Evolutionary conservation across 2,797 vertebrate genomes (phyloP).

Genomic region (Sebastes jordani): DNA sequence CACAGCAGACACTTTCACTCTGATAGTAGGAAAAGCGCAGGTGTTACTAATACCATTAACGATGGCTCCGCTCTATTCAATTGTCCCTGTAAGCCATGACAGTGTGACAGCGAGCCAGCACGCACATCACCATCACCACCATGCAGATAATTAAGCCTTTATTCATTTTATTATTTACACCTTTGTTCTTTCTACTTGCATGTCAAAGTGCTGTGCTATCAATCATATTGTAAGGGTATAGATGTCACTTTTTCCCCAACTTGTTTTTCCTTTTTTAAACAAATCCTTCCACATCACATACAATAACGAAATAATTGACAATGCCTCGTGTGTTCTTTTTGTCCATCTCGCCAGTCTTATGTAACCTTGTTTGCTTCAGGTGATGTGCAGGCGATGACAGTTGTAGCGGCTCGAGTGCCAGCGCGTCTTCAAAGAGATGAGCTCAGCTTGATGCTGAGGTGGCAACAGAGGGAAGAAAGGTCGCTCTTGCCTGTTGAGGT

Average conservation of each 20-base stretch:
- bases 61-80: not conserved
- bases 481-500: constrained; percentile 5
- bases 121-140: not conserved
- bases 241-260: not conserved
- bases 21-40: not conserved
- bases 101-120: not conserved
- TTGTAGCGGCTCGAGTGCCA: constrained; percentile 23
- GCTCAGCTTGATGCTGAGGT: constrained; percentile 49
- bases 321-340: not conserved
- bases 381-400: constrained; percentile 48
- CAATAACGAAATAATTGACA: not conserved
- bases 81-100: not conserved
- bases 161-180: not conserved
- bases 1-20: constrained; percentile 2
- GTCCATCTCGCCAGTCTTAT: constrained; percentile 5
- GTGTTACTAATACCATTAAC: not conserved
- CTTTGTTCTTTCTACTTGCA: not conserved
- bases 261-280: not conserved
- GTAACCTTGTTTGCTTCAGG: constrained; percentile 50
- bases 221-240: not conserved
- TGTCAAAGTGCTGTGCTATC: not conserved
- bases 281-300: not conserved
- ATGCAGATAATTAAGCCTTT: not conserved
- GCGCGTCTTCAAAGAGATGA: constrained; percentile 51
- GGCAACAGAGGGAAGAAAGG: constrained; percentile 53